Evolutionary conservation across 2,113 vertebrate species (phyloP).

Genomic region (Hippocampus mohnikei): DNA sequence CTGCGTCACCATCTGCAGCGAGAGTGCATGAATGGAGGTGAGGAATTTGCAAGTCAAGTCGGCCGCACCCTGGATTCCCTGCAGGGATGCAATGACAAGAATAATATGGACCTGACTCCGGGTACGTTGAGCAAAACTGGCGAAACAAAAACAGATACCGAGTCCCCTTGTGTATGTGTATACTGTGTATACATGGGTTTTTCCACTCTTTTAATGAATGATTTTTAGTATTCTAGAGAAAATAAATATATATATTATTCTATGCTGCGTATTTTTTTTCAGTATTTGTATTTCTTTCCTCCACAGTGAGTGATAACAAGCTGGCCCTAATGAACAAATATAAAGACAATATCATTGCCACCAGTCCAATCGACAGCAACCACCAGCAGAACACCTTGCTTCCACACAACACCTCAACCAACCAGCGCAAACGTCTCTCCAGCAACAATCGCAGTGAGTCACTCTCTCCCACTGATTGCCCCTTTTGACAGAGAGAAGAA

Average conservation of each 20-base stretch:
- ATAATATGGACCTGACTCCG: conserved; percentile 90
- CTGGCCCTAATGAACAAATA: conserved; percentile 98
- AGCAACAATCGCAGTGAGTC: conserved; percentile 90
- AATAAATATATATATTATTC: background rate
- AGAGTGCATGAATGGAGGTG: conserved; percentile 96
- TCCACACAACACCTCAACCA: conserved; percentile 89
- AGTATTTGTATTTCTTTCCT: conserved; percentile 23
- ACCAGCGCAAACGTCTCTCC: conserved; percentile 92
- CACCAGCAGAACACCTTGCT: conserved; percentile 94
- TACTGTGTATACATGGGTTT: no score
- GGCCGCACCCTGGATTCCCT: conserved; percentile 93
- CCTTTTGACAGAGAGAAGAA: conserved; percentile 5
- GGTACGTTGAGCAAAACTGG: conserved; percentile 68
- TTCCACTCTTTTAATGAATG: no score
- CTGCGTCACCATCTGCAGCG: conserved; percentile 94
- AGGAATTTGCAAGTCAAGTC: conserved; percentile 95
- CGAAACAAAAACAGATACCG: background rate
- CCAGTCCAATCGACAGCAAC: conserved; percentile 91
- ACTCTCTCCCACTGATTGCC: conserved; percentile 7
- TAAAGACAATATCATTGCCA: conserved; percentile 98
- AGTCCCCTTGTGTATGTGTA: background rate
- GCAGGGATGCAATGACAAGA: conserved; percentile 95
- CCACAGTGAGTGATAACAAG: conserved; percentile 88
- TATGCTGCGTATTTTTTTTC: background rate
- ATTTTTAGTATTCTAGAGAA: background rate